Evolutionary conservation across 1,140 invertebrate species (phyloP).

Genomic region (Hyphantria cunea): DNA sequence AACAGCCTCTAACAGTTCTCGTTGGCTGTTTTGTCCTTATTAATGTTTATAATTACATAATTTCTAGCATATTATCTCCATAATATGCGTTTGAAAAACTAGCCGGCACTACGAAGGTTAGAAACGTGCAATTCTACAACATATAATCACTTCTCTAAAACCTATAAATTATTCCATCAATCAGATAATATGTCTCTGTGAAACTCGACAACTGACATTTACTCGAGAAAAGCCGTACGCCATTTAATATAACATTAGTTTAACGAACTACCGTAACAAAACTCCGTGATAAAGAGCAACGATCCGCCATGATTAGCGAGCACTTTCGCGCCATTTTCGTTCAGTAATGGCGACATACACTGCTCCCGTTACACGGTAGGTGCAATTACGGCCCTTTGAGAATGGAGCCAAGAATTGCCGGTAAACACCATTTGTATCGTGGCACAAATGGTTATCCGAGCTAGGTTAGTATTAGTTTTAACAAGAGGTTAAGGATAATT

Average conservation of each 20-base stretch:
- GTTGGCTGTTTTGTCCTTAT: not conserved
- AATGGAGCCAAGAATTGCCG: constrained; percentile 35
- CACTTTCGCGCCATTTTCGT: constrained; percentile 38
- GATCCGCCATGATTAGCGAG: constrained; percentile 43
- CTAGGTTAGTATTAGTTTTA: constrained; percentile 21
- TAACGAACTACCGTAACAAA: constrained; percentile 29
- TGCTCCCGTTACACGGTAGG: constrained; percentile 40
- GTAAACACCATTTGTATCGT: constrained; percentile 42
- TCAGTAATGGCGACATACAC: constrained; percentile 41
- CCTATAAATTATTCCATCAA: not conserved
- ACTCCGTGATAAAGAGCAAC: constrained; percentile 33
- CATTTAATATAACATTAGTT: constrained; percentile 22
- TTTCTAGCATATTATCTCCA: not conserved
- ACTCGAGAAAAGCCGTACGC: constrained; percentile 6
- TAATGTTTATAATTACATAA: not conserved
- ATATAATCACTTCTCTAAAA: not conserved
- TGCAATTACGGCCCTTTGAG: constrained; percentile 49
- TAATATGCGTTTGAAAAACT: not conserved
- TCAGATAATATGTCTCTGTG: not conserved
- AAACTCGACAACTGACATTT: constrained; percentile 18
- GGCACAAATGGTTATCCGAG: constrained; percentile 18
- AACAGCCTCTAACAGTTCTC: not conserved
- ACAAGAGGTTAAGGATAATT: not conserved
- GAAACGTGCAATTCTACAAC: too few species aligned
- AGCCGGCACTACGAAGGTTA: not conserved